Conservation (phyloP, 2,888 invertebrate species). For the Anthrax anthrax region DNA sequence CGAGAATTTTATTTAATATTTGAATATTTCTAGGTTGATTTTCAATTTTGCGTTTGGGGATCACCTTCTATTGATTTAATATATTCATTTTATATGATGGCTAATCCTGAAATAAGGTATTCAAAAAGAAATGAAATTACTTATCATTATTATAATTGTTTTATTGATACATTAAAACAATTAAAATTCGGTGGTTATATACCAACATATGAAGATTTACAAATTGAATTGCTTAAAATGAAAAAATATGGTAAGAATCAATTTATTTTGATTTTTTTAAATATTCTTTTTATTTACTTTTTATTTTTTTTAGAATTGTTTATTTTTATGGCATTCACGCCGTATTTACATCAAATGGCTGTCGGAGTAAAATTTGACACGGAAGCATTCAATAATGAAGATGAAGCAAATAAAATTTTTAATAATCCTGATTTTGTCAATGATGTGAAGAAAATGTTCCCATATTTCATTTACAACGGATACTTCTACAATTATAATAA, state of each 20-base stretch:
- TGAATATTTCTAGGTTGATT: slow-evolving; percentile 9
- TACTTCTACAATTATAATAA: background rate
- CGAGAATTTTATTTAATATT: background rate
- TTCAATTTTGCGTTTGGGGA: slow-evolving; percentile 10
- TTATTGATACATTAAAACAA: slow-evolving; percentile 5
- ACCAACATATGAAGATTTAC: slow-evolving; percentile 8
- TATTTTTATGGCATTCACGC: background rate
- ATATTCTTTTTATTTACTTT: background rate
- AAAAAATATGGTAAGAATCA: slow-evolving; percentile 6
- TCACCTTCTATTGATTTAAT: slow-evolving; percentile 10
- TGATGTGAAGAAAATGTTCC: background rate
- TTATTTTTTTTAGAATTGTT: background rate
- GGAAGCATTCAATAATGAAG: background rate
- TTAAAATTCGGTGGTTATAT: slow-evolving; percentile 5
- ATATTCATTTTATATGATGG: slow-evolving; percentile 6
- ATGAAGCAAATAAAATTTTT: background rate
- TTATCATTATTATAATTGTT: slow-evolving; percentile 5
- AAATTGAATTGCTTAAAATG: slow-evolving; percentile 8
- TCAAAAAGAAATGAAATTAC: slow-evolving; percentile 9
- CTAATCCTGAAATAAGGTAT: slow-evolving; percentile 3
- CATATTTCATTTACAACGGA: background rate
- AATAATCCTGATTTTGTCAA: background rate
- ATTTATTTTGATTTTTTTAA: background rate
- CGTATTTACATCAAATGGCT: background rate
- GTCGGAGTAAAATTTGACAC: background rate